These are phyloP conservation scores for Anastrepha obliqua DNA, from an alignment of 1,140 invertebrate species.

Conservation along the genomic window DNA sequence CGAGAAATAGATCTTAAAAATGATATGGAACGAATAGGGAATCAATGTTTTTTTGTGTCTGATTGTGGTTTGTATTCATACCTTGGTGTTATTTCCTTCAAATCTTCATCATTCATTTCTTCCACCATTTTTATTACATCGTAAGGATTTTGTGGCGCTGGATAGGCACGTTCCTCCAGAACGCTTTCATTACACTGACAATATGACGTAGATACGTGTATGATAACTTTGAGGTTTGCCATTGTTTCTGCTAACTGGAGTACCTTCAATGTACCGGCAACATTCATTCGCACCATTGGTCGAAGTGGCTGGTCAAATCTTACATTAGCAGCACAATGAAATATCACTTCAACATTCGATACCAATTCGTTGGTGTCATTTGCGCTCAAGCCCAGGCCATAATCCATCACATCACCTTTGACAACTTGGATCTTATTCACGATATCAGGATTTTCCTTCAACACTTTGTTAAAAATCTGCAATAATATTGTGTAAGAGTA, in stretches of 20 bases:
- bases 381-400: conserved; percentile 83
- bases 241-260: conserved; percentile 82
- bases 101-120: conserved; percentile 84
- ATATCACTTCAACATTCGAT: conserved; percentile 84
- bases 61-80: conserved; percentile 59
- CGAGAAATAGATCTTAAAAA: neutral
- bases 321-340: conserved; percentile 94
- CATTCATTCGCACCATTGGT: conserved; percentile 82
- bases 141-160: conserved; percentile 82
- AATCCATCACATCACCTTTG: conserved; percentile 88
- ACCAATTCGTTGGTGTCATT: conserved; percentile 78
- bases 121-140: conserved; percentile 84
- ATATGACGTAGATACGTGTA: conserved; percentile 89
- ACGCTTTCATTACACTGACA: conserved; percentile 84
- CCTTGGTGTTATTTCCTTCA: conserved; percentile 85
- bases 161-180: conserved; percentile 82
- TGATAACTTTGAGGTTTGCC: conserved; percentile 81
- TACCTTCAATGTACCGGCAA: conserved; percentile 80
- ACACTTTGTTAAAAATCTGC: conserved; percentile 83
- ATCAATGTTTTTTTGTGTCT: neutral
- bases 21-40: neutral
- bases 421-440: conserved; percentile 86
- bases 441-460: conserved; percentile 77
- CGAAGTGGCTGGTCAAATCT: conserved; percentile 91
- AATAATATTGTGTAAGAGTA: neutral